Percentiles rank a stretch among this genome's conserved stretches.
These are phyloP conservation scores for Antechinus flavipes DNA, from an alignment of 2,113 vertebrate species.

Conservation along the genomic window DNA sequence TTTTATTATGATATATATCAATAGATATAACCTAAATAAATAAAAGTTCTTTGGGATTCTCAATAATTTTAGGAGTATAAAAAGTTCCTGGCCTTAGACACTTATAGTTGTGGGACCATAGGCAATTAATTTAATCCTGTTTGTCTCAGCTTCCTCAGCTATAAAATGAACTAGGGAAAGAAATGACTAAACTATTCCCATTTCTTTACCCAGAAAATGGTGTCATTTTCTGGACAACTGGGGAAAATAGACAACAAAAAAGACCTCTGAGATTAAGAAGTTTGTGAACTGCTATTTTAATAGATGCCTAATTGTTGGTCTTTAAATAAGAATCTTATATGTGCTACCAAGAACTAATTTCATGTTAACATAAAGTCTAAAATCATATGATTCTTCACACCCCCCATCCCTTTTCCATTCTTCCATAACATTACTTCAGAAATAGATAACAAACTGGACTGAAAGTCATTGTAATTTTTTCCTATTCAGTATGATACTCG, in stretches of 20 bases:
- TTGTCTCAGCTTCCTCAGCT: no score
- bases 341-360: background rate
- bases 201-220: no score
- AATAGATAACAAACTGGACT: background rate
- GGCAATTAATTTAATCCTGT: no score
- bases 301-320: background rate
- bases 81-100: no score
- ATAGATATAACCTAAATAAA: no score
- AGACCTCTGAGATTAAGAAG: background rate
- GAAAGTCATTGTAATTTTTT: no score
- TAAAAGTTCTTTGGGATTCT: background rate
- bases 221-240: no score
- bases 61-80: background rate
- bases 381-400: background rate
- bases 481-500: no score
- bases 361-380: background rate
- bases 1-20: no score
- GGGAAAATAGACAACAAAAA: background rate
- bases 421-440: background rate
- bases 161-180: no score
- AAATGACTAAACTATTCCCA: no score
- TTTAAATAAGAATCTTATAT: background rate
- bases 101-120: no score
- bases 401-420: background rate
- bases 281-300: background rate